Evolutionary conservation across 1,140 invertebrate genomes (phyloP), one percentile per base, ranked within the genome.

Genomic region (Eufriesea mexicana): DNA sequence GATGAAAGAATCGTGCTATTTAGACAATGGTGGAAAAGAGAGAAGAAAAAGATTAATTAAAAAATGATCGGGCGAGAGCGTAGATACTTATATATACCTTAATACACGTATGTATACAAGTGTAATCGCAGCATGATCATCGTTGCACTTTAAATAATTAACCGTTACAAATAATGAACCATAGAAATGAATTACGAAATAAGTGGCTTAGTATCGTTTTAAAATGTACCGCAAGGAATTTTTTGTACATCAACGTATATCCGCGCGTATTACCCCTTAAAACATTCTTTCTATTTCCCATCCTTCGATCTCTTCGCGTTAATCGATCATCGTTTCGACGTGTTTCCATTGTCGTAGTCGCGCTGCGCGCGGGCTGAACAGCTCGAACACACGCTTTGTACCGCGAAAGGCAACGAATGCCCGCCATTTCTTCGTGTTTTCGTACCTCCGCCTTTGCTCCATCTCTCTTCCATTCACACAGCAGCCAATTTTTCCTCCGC

Each of bases 171-270:
- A 82, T 84, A 88, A 88, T 77, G 61, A 78, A 87, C 78, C 57
- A 78, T 84, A 80, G 62, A 89, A 88, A 88, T 87, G 73, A 90
- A 73, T 89, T 89, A 90, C 73, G 64, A 90, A 92, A 86, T 89
- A 91, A 90, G 84, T 86, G 81, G 85, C 89, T 84, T 89, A 91
- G 88, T 84, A 88, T 86, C 51, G 73, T 84, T 85, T 35, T 81
- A 86, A 75, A 90, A 90, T 91, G 90, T 92, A 93, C 91, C 88
- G 90, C 85, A 90, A 90, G 88, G 81, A 92, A 90, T 83, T 93
- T 62, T 80, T 93, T 94, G 92, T 93, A 94, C 90, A 92, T 91
- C 88, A 90, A 92, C 72, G 73, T 79, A 86, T 84, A 86, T 84
- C 72, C 64, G 49, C 64, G 71, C 74, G 54, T 71, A 88, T 66